Conservation (phyloP, 2,888 invertebrate species). For the Crossocerus cetratus region DNA sequence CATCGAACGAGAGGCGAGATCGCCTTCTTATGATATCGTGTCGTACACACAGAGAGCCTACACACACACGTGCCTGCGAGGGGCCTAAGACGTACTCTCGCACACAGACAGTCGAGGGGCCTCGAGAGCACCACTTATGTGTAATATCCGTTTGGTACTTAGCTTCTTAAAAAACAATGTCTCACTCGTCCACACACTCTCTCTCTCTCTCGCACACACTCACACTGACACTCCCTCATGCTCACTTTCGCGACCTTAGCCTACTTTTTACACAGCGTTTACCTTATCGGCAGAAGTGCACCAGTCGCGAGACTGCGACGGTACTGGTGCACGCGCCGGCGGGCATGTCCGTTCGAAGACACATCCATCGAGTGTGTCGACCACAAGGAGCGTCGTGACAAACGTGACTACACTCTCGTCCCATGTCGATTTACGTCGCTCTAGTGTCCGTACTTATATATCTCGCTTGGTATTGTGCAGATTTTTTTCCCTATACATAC, state of each 20-base stretch:
- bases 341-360: neutral
- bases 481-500: no score
- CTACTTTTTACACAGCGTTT: slow-evolving; percentile 13
- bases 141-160: neutral
- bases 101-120: neutral
- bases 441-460: no score
- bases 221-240: neutral
- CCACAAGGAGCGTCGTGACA: slow-evolving; percentile 1
- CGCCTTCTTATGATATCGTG: slow-evolving; percentile 2
- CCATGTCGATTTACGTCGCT: no score
- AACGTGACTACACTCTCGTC: no score
- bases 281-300: slow-evolving; percentile 15
- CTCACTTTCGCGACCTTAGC: neutral
- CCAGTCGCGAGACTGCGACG: slow-evolving; percentile 4
- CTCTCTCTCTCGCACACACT: neutral
- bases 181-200: neutral
- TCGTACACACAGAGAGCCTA: neutral
- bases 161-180: slow-evolving; percentile 3
- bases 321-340: slow-evolving; percentile 1
- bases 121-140: neutral
- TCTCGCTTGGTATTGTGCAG: no score
- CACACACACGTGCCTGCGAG: neutral
- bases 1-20: slow-evolving; percentile 5
- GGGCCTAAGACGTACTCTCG: slow-evolving; percentile 6
- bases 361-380: slow-evolving; percentile 1